Evolutionary conservation across 2,113 vertebrate genomes (phyloP).

Genomic region (Colinus virginianus): DNA sequence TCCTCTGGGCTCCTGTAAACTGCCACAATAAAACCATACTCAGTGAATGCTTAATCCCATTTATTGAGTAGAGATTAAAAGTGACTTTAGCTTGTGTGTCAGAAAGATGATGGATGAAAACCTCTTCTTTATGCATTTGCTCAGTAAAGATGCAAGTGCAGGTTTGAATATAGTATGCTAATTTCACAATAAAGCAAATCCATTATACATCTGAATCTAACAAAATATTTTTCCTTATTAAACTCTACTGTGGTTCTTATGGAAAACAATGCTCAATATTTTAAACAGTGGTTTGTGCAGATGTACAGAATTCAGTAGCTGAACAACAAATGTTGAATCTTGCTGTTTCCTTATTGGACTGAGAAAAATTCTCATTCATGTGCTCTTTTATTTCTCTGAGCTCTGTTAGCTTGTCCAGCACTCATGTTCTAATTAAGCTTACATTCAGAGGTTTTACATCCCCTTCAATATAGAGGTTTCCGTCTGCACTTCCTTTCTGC

Average conservation of each 20-base stretch:
- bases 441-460: not conserved
- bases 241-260: not conserved
- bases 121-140: constrained; percentile 42
- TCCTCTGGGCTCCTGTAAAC: not conserved
- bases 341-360: not conserved
- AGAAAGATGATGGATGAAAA: constrained; percentile 51
- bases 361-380: not conserved
- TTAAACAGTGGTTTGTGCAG: not conserved
- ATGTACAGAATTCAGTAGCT: not conserved
- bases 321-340: not conserved
- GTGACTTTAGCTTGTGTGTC: constrained; percentile 47
- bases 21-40: not conserved
- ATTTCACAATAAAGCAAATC: constrained; percentile 40
- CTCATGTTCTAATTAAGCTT: not conserved
- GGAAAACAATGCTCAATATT: not conserved
- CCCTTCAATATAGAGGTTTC: not conserved
- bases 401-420: not conserved
- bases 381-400: not conserved
- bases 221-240: not conserved
- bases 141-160: constrained; percentile 30
- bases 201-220: not conserved
- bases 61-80: constrained; percentile 60
- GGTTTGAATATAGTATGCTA: constrained; percentile 16
- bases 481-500: not conserved
- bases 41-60: constrained; percentile 46